These are phyloP conservation scores for Cremastinae sp. DNA, from an alignment of 2,888 invertebrate species.

Conservation along the genomic window DNA sequence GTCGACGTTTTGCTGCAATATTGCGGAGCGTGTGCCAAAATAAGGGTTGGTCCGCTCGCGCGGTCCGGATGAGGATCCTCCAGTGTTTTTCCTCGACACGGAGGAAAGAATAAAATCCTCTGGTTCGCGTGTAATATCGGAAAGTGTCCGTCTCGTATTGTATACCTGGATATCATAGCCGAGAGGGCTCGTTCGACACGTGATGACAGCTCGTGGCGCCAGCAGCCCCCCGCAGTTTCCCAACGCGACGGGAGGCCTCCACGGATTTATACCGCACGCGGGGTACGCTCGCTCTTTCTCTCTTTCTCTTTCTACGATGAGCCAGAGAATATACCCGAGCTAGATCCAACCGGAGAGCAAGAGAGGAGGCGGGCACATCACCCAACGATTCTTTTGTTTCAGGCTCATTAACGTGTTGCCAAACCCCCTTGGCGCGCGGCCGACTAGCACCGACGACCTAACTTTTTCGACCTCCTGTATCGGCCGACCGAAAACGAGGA, in stretches of 20 bases:
- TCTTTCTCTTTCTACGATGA: too few relatives aligned
- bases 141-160: neutral
- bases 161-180: constrained; percentile 63
- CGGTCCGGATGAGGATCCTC: constrained; percentile 44
- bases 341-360: constrained; percentile 33
- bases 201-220: constrained; percentile 81
- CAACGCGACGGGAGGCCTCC: constrained; percentile 71
- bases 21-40: constrained; percentile 39
- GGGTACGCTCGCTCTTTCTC: constrained; percentile 38
- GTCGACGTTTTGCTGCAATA: constrained; percentile 33
- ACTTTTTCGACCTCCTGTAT: constrained; percentile 38
- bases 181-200: constrained; percentile 71
- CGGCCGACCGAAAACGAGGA: constrained; percentile 20
- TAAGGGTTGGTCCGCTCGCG: constrained; percentile 54
- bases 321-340: constrained; percentile 21
- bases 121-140: constrained; percentile 5
- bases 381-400: constrained; percentile 79
- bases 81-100: constrained; percentile 24
- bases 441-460: neutral
- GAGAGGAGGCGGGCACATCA: constrained; percentile 19
- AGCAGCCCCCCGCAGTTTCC: constrained; percentile 78
- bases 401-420: constrained; percentile 79
- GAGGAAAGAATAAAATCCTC: constrained; percentile 19
- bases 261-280: constrained; percentile 62
- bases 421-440: constrained; percentile 69